A percentile compares a stretch with the other conserved stretches of the same genome.
Conservation (phyloP, 2,888 invertebrate species). For the Schizaphis graminum region DNA sequence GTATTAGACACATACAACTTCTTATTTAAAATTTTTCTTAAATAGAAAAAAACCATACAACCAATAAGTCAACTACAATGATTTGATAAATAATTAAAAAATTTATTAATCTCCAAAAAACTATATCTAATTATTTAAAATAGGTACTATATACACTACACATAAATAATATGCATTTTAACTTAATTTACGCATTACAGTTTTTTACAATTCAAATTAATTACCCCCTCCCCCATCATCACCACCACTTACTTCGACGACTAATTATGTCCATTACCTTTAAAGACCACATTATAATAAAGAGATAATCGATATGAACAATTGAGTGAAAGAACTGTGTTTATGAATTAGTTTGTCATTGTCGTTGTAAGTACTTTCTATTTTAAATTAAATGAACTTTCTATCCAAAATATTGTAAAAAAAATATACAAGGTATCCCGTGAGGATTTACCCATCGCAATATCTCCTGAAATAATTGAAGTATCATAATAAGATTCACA, state of each 20-base stretch:
- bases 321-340: conserved; percentile 38
- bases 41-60: neutral
- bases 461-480: too few relatives aligned
- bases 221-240: neutral
- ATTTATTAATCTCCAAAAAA: neutral
- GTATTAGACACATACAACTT: neutral
- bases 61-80: neutral
- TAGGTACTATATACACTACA: neutral
- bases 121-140: neutral
- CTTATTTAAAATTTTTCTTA: neutral
- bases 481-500: too few relatives aligned
- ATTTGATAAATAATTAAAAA: neutral
- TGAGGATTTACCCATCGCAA: too few relatives aligned
- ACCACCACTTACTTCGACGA: neutral
- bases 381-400: conserved; percentile 38
- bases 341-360: conserved; percentile 43
- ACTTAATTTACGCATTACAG: neutral
- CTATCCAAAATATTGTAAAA: conserved; percentile 17
- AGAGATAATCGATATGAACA: conserved; percentile 2
- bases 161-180: neutral
- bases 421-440: neutral
- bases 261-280: neutral
- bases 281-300: neutral
- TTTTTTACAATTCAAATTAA: neutral
- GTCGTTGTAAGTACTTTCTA: conserved; percentile 45